Conservation (phyloP, 2,113 vertebrate species). For the Heptranchias perlo region DNA sequence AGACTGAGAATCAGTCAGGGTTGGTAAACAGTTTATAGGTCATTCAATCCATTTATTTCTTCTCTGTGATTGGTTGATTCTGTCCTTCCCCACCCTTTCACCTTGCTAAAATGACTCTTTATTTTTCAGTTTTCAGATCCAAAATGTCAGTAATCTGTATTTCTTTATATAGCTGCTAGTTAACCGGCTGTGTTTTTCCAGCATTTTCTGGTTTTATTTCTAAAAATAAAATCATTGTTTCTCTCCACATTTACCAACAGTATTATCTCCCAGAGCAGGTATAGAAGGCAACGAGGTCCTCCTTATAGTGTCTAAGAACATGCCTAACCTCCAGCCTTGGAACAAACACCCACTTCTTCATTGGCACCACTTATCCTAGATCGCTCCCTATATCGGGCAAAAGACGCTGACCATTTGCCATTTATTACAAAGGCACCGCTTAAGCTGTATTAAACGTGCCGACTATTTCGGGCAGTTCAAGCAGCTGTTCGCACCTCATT, state of each 20-base stretch:
- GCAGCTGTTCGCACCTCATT: too few species aligned
- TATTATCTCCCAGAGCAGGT: neutral
- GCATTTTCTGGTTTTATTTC: neutral
- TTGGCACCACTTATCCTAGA: too few species aligned
- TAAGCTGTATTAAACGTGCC: too few species aligned
- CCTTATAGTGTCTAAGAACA: neutral
- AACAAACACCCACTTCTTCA: neutral
- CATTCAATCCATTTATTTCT: neutral
- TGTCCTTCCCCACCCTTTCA: neutral
- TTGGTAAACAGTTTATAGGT: neutral
- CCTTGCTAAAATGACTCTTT: neutral
- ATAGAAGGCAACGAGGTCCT: neutral
- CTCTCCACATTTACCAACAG: neutral
- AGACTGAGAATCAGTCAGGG: neutral
- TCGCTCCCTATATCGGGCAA: too few species aligned
- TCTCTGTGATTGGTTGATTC: neutral
- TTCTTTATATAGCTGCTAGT: neutral
- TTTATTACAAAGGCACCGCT: too few species aligned
- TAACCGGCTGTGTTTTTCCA: neutral
- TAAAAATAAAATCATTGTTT: neutral
- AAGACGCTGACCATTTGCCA: too few species aligned
- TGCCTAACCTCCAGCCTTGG: neutral
- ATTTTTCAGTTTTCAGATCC: neutral
- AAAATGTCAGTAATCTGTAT: neutral
- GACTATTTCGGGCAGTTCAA: too few species aligned